phyloP scores from a whole-genome alignment of 2,888 invertebrate genomes.

The Seira ritae region DNA sequence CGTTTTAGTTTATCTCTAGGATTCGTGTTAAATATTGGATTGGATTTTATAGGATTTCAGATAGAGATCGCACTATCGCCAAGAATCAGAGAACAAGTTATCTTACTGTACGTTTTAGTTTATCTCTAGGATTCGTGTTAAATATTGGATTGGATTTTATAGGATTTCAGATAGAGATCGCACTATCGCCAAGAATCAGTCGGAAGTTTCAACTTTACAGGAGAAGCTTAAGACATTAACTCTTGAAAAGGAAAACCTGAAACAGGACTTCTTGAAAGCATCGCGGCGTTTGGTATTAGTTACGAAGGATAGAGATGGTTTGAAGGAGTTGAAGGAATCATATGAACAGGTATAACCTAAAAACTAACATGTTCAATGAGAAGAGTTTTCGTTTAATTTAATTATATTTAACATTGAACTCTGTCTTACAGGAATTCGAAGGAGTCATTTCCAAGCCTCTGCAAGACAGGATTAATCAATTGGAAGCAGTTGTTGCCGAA shows the following conservation, averaged over 20 bases:
- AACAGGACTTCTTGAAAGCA: slow-evolving; percentile 62
- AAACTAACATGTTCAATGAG: too few relatives aligned
- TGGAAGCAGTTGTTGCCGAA: slow-evolving; percentile 65
- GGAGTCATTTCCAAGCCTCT: slow-evolving; percentile 67
- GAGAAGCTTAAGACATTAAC: slow-evolving; percentile 49
- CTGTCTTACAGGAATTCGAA: slow-evolving; percentile 70
- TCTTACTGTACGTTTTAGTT: neutral
- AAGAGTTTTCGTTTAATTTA: too few relatives aligned
- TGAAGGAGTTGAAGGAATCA: slow-evolving; percentile 71
- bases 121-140: too few relatives aligned
- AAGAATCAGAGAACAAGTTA: slow-evolving; percentile 33
- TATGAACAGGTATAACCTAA: too few relatives aligned
- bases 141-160: too few relatives aligned
- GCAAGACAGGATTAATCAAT: slow-evolving; percentile 64
- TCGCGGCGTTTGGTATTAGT: neutral
- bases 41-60: slow-evolving; percentile 39
- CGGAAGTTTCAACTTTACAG: slow-evolving; percentile 39
- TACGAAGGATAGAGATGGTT: slow-evolving; percentile 71
- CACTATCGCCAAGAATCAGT: slow-evolving; percentile 34
- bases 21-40: too few relatives aligned
- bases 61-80: slow-evolving; percentile 18
- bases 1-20: neutral
- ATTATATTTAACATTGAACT: too few relatives aligned
- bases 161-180: slow-evolving; percentile 41
- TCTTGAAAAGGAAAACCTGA: slow-evolving; percentile 50